phyloP scores from a whole-genome alignment of 2,113 vertebrate genomes.

The Carlito syrichta region DNA sequence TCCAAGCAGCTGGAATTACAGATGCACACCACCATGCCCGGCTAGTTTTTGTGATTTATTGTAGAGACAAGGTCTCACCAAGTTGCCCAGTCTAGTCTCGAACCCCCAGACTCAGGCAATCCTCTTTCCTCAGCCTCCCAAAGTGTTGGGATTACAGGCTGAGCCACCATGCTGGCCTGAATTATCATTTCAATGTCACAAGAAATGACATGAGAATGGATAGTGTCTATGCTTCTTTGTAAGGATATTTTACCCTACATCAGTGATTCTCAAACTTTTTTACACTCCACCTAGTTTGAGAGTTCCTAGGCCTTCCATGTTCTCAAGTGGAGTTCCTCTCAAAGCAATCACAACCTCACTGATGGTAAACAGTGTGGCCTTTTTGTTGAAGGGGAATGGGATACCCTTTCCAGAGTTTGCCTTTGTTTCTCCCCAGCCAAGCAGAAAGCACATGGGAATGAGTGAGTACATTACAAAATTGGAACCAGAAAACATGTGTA shows the following conservation, averaged over 20 bases:
- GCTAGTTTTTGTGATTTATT: too few species aligned
- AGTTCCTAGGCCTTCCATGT: neutral
- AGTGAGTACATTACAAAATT: neutral
- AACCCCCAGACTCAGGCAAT: too few species aligned
- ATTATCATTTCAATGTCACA: too few species aligned
- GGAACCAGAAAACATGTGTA: neutral
- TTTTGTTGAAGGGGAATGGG: neutral
- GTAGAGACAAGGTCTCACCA: too few species aligned
- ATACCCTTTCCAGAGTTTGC: neutral
- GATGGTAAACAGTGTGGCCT: neutral
- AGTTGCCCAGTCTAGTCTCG: too few species aligned
- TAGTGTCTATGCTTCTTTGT: neutral
- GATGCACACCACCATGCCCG: too few species aligned
- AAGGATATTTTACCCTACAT: neutral
- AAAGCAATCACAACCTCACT: neutral
- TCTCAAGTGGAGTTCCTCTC: neutral
- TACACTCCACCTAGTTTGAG: neutral
- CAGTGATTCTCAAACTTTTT: neutral
- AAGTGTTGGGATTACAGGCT: too few species aligned
- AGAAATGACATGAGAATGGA: neutral
- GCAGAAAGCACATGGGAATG: neutral
- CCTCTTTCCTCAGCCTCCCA: too few species aligned
- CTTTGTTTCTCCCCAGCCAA: neutral
- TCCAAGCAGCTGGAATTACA: too few species aligned
- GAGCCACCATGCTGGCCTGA: too few species aligned